Evolutionary conservation across 2,888 invertebrate species (phyloP).

Genomic region (Leptura quadrifasciata): DNA sequence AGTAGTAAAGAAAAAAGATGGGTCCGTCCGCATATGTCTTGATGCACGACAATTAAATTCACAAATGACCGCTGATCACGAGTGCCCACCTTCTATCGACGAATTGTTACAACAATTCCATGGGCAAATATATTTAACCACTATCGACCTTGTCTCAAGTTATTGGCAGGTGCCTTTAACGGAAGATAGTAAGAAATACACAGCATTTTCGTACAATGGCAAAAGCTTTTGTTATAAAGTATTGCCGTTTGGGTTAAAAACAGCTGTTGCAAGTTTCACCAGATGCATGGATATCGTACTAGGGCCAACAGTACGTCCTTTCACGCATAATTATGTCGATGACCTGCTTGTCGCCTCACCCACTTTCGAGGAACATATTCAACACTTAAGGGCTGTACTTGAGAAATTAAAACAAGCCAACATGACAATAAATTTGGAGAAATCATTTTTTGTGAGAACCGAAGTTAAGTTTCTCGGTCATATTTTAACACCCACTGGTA

Average conservation of each 20-base stretch:
- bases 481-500: neutral
- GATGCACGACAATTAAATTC: constrained; percentile 43
- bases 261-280: constrained; percentile 35
- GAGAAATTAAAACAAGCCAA: neutral
- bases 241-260: constrained; percentile 49
- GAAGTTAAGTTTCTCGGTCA: neutral
- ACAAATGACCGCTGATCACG: constrained; percentile 31
- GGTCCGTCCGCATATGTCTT: too few species aligned
- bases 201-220: constrained; percentile 44
- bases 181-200: constrained; percentile 39
- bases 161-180: constrained; percentile 39
- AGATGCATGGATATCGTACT: constrained; percentile 22
- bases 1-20: constrained; percentile 45
- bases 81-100: constrained; percentile 30
- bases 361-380: constrained; percentile 23
- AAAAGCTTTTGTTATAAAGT: constrained; percentile 39
- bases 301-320: neutral
- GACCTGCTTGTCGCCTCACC: constrained; percentile 8
- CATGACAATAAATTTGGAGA: neutral
- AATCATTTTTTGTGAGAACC: neutral
- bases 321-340: neutral
- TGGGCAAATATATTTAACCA: neutral
- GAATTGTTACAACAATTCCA: constrained; percentile 23
- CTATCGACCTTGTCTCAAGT: neutral
- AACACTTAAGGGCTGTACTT: constrained; percentile 4